Base-by-base conservation (phyloP, 1,140 invertebrate species). In the Pachypsylla venusta region DNA sequence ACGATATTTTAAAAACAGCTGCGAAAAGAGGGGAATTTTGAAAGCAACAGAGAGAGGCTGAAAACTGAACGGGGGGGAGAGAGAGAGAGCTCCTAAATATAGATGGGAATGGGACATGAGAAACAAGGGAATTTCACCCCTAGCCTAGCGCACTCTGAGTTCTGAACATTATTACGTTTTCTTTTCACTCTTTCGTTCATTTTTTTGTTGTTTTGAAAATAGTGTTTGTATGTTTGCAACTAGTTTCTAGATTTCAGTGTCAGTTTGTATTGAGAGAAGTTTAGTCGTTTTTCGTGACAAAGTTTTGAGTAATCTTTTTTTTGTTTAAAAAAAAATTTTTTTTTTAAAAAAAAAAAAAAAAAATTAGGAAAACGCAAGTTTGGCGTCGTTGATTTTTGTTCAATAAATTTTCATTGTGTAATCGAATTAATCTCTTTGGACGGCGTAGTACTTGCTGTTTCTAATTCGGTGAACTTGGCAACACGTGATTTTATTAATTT, bases 41-140 rank as follows among this genome's bases (percentile, higher is more conserved):
- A 48, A 48, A 48, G 42, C 42, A 48, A 48, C 42, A 48, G 42
- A 48, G n/a, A n/a, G 42, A 48, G 42, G 42, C 42, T 19, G 42
- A 48, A 48, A 48, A 48, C 42, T 19, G 42, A 48, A 48, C 42
- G 22, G 42, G 22, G 42, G 42, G 42, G 42, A 48, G 42, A 48
- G n/a, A n/a, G n/a, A 48, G 42, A 22, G 42, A 48, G 42, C 42
- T 48, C 42, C 42, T 48, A 48, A 48, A 48, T 48, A 48, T 48
- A 48, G 42, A 48, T 48, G 42, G 42, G 42, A 48, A n/a, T n/a
- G n/a, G n/a, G n/a, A n/a, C n/a, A n/a, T n/a, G n/a, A n/a, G n/a
- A n/a, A n/a, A n/a, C n/a, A n/a, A n/a, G n/a, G 22, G 42, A 48
- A 48, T 10, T 48, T 48, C 42, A 48, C 42, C 42, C 42, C 42